These are phyloP conservation scores for Lutjanus campechanus DNA, from an alignment of 2,797 vertebrate species.

Conservation along the genomic window DNA sequence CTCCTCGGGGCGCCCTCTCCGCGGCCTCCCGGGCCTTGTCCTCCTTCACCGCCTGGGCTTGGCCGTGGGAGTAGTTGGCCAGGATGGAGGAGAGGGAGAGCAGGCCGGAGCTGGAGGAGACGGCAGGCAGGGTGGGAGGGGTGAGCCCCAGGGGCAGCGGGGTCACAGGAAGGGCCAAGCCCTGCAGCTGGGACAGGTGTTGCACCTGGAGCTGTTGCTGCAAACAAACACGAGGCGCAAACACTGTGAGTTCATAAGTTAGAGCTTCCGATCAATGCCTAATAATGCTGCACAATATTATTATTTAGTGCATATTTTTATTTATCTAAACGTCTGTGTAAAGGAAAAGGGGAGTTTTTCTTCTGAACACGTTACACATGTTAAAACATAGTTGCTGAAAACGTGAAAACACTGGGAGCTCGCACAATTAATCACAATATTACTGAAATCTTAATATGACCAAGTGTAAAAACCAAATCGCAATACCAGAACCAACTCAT, in stretches of 20 bases:
- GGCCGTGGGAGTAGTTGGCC: slow-evolving; percentile 90
- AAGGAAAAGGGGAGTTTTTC: too few relatives aligned
- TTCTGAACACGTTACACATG: too few relatives aligned
- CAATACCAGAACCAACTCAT: too few relatives aligned
- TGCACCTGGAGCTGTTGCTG: slow-evolving; percentile 99
- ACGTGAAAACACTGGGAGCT: too few relatives aligned
- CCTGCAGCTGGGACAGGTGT: slow-evolving; percentile 98
- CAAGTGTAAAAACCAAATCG: too few relatives aligned
- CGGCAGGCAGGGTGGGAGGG: slow-evolving; percentile 90
- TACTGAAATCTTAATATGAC: too few relatives aligned
- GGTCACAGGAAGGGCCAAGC: slow-evolving; percentile 94
- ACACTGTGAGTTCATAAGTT: background rate
- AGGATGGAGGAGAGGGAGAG: slow-evolving; percentile 95
- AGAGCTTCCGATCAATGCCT: background rate
- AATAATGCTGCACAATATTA: background rate
- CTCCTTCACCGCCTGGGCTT: slow-evolving; percentile 94
- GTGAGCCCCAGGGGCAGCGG: slow-evolving; percentile 94
- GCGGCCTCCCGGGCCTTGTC: slow-evolving; percentile 91
- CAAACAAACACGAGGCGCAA: slow-evolving; percentile 46
- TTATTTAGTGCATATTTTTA: background rate
- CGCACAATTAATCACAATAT: background rate
- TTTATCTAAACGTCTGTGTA: background rate
- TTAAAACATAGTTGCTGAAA: too few relatives aligned
- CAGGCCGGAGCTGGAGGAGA: slow-evolving; percentile 93
- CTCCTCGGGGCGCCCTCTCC: slow-evolving; percentile 90